Percentiles rank a stretch among this genome's conserved stretches.
phyloP scores from a whole-genome alignment of 2,888 invertebrate species.

The Trachelus troglodyta region DNA sequence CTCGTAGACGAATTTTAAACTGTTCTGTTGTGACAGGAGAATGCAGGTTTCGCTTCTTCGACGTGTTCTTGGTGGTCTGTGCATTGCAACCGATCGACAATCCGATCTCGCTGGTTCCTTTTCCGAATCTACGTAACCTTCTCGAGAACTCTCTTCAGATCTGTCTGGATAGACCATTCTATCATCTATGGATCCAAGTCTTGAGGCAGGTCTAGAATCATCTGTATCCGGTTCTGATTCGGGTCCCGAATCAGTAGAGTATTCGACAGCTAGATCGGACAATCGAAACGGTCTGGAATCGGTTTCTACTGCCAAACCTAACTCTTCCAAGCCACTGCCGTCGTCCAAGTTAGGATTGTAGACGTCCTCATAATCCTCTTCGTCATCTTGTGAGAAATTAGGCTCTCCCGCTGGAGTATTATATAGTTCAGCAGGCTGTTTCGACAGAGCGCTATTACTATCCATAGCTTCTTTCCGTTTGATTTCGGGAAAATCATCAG shows the following conservation, averaged over 20 bases:
- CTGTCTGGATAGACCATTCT: constrained; percentile 48
- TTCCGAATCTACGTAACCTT: constrained; percentile 24
- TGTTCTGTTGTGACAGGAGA: constrained; percentile 42
- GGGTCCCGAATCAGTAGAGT: constrained; percentile 61
- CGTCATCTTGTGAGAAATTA: constrained; percentile 25
- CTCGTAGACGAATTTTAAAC: constrained; percentile 36
- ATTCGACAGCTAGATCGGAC: constrained; percentile 57
- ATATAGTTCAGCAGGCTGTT: neutral
- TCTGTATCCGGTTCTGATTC: constrained; percentile 60
- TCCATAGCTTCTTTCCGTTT: constrained; percentile 49
- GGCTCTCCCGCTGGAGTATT: neutral
- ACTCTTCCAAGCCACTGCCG: constrained; percentile 20
- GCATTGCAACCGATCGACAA: constrained; percentile 1
- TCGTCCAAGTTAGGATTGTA: constrained; percentile 42
- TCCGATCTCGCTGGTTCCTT: neutral
- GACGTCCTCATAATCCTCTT: constrained; percentile 31
- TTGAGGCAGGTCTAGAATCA: constrained; percentile 56
- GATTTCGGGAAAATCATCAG: constrained; percentile 69
- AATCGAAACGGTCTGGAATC: constrained; percentile 50
- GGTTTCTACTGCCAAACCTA: constrained; percentile 23
- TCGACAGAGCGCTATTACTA: constrained; percentile 1
- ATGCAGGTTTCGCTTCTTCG: neutral
- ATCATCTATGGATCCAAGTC: constrained; percentile 53
- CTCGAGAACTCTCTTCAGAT: constrained; percentile 51
- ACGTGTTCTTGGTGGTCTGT: no score